Percentiles rank a stretch among this genome's conserved stretches.
Evolutionary conservation across 2,113 vertebrate genomes (phyloP).

Genomic region (Cryptotis parvus): DNA sequence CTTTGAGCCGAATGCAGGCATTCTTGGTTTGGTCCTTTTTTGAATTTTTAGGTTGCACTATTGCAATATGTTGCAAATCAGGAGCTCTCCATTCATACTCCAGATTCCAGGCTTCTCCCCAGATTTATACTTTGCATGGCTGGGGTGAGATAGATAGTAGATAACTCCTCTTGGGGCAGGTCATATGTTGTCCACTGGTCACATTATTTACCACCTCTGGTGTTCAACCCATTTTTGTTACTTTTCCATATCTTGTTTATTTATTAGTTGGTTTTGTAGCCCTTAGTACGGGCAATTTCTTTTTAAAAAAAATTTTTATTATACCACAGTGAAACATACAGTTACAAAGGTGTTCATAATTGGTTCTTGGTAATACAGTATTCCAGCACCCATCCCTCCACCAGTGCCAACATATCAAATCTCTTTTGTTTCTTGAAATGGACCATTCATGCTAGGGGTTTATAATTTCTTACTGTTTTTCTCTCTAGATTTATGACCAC

Average conservation of each 20-base stretch:
- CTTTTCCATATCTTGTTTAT: background rate
- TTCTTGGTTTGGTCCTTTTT: background rate
- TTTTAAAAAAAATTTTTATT: too few relatives aligned
- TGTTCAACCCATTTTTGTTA: too few relatives aligned
- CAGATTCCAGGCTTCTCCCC: background rate
- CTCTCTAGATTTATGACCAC: background rate
- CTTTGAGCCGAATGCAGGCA: background rate
- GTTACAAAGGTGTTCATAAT: too few relatives aligned
- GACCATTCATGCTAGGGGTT: background rate
- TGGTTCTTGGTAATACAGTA: too few relatives aligned
- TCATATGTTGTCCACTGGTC: rapidly evolving
- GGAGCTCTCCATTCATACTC: background rate
- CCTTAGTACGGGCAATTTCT: background rate
- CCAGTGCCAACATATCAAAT: background rate
- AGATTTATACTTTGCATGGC: background rate
- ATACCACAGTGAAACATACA: too few relatives aligned
- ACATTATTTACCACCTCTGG: background rate
- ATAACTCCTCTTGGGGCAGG: background rate
- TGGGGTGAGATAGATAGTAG: background rate
- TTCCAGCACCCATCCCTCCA: too few relatives aligned
- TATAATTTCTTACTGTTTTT: background rate
- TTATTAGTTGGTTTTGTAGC: background rate
- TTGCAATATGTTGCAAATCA: slow-evolving; percentile 7
- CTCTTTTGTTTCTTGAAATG: background rate
- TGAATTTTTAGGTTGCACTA: background rate